Conservation (phyloP, 2,113 vertebrate species). For the Copsychus sechellarum region DNA sequence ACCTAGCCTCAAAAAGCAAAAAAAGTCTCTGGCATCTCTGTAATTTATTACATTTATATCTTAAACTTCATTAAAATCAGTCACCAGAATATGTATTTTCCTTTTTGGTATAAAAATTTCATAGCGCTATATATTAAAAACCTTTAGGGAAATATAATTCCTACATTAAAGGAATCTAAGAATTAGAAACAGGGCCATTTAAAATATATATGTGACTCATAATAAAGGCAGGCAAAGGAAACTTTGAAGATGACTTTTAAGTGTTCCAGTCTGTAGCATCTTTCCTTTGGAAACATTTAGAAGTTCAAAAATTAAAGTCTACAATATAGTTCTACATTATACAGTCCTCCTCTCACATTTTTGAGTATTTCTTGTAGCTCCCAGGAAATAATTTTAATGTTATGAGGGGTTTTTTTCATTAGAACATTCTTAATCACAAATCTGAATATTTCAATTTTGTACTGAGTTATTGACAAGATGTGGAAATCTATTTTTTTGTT, state of each 20-base stretch:
- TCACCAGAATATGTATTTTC: neutral
- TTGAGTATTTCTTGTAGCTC: neutral
- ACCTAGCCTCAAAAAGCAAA: neutral
- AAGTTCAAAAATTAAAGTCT: neutral
- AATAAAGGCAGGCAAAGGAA: neutral
- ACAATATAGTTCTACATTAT: neutral
- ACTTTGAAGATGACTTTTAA: neutral
- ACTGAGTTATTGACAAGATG: neutral
- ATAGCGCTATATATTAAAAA: constrained; percentile 43
- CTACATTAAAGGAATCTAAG: neutral
- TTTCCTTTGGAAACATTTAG: neutral
- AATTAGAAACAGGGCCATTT: neutral
- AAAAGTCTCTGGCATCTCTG: neutral
- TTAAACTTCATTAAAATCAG: constrained; percentile 17
- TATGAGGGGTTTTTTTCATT: neutral
- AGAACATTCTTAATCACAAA: neutral
- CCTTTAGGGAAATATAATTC: constrained; percentile 29
- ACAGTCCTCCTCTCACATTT: neutral
- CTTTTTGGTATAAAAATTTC: constrained; percentile 38
- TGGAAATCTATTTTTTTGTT: neutral
- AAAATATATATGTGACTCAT: constrained; percentile 14
- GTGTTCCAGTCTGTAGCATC: neutral
- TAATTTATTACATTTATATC: constrained; percentile 9
- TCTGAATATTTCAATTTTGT: neutral
- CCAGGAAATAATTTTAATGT: neutral